Percentiles rank a stretch among this genome's conserved stretches.
phyloP scores from a whole-genome alignment of 2,888 invertebrate species.

The Eugnorisma glareosa region DNA sequence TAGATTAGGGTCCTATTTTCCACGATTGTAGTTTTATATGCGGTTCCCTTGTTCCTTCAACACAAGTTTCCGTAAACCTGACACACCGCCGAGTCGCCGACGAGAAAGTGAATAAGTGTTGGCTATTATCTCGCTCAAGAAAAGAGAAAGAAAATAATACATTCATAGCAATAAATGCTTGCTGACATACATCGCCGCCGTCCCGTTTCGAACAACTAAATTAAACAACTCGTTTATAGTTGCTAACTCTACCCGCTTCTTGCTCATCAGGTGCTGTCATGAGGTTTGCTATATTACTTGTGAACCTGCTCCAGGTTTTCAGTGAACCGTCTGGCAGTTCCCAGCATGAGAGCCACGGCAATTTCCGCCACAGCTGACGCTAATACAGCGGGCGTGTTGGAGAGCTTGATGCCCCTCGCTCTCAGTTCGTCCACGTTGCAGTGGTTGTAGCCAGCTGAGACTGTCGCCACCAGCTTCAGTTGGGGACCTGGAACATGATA shows the following conservation, averaged over 20 bases:
- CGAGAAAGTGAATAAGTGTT: neutral
- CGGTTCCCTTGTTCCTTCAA: neutral
- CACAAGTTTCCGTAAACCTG: neutral
- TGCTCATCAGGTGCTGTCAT: neutral
- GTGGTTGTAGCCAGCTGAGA: slow-evolving; percentile 97
- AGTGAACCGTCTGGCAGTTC: slow-evolving; percentile 94
- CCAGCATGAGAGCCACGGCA: slow-evolving; percentile 94
- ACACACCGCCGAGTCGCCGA: neutral
- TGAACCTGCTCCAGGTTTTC: slow-evolving; percentile 94
- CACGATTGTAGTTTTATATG: neutral
- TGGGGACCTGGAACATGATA: slow-evolving; percentile 89
- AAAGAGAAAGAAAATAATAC: neutral
- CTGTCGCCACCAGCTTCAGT: slow-evolving; percentile 94
- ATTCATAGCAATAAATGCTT: neutral
- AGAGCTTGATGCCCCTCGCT: slow-evolving; percentile 93
- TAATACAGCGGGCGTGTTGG: slow-evolving; percentile 95
- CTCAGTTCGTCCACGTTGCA: slow-evolving; percentile 94
- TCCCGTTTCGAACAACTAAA: too few relatives aligned
- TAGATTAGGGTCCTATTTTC: neutral
- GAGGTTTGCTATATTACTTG: slow-evolving; percentile 81
- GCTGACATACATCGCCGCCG: neutral
- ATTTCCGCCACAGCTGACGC: slow-evolving; percentile 95
- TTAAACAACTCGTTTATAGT: neutral
- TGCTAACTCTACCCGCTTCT: neutral
- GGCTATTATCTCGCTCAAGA: neutral